phyloP scores from a whole-genome alignment of 37 sponge, comb jelly and placozoan genomes.

The Mnemiopsis leidyi region DNA sequence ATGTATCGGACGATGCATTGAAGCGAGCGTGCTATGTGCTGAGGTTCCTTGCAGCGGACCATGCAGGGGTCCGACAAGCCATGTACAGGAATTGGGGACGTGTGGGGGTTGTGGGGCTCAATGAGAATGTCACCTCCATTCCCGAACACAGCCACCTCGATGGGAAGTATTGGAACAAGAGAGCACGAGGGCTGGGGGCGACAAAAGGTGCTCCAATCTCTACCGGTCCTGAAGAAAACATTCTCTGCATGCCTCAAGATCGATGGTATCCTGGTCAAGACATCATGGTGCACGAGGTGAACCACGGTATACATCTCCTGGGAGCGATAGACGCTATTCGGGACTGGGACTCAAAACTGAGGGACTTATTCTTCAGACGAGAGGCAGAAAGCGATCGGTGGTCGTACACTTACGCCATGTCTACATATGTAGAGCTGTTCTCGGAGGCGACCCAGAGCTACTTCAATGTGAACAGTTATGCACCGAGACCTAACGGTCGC shows the following conservation, averaged over 20 bases:
- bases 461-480: conserved; percentile 22
- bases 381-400: not conserved
- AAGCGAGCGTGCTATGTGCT: conserved; percentile 19
- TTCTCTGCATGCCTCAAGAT: not conserved
- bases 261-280: not conserved
- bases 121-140: not conserved
- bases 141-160: conserved; percentile 35
- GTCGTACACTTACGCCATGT: not conserved
- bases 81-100: not conserved
- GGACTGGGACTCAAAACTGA: not conserved
- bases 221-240: not conserved
- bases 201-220: not conserved
- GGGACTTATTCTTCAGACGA: not conserved
- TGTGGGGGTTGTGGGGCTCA: not conserved
- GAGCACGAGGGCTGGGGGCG: conserved; percentile 2
- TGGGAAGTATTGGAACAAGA: not conserved
- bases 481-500: not conserved
- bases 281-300: conserved; percentile 28
- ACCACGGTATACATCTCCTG: conserved; percentile 1
- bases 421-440: not conserved
- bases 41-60: not conserved
- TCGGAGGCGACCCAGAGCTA: not conserved
- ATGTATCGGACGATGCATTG: not conserved
- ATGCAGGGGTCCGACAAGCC: not conserved
- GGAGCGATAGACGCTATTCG: not conserved